Evolutionary conservation across 2,797 vertebrate genomes (phyloP), one percentile per base, ranked within the genome.

Genomic region (Eulemur mongoz): DNA sequence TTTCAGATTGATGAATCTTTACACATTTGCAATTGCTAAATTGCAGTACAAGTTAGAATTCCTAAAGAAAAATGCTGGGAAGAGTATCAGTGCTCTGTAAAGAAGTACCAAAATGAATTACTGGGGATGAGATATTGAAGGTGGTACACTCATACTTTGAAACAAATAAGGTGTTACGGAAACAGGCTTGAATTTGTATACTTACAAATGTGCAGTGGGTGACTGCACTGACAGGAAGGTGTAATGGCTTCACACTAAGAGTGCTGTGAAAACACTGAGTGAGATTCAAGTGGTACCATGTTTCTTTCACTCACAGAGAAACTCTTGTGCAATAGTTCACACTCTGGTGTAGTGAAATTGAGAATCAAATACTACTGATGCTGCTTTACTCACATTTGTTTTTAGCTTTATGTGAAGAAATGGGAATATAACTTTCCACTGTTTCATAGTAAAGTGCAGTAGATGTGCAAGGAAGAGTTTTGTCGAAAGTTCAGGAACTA

Each of bases 241-340:
- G 12, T 82, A 73, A 91, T 5, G 38, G 70, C 14, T 83, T 57
- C 35, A 43, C 8, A 9, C 90, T 23, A 45, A 69, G 57, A 85
- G 38, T 91, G 48, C 11, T 13, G 2, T 54, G 54, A 83, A 88
- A 45, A 70, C 50, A 75, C 30, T 9, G 43, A 89, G 43, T 35
- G 43, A 92, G 57, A 92, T 54, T 73, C 69, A 91, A 69, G 38
- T 30, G 50, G 70, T 52, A 45, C 0, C 0, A 8, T 38, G 20
- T 90, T 80, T 93, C 52, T 90, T 80, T 93, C 52, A 78, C 81
- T 92, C 67, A 73, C 32, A 79, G 75, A 89, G 61, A 75, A 52
- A 23, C 43, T 72, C 89, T 82, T 85, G 52, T 80, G 17, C 50
- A 72, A 38, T 85, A 90, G 23, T 85, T 92, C 72, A 94, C 9